Conservation (phyloP, 2,888 invertebrate genomes). For the Ichneumoninae sp. region DNA sequence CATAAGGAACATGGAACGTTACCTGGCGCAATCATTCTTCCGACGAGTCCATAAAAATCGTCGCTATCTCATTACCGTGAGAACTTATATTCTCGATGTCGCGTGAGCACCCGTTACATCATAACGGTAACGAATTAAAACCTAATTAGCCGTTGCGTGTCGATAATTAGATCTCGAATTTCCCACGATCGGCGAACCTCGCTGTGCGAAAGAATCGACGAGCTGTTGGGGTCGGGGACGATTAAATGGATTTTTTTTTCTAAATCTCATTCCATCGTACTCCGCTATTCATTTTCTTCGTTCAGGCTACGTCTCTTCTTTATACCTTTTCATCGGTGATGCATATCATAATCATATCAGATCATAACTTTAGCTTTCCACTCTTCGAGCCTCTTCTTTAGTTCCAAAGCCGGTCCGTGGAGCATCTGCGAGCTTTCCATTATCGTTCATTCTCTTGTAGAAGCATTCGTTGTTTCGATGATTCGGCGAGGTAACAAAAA, state of each 20-base stretch:
- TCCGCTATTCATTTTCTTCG: neutral
- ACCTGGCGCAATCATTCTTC: constrained; percentile 15
- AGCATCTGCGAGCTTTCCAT: neutral
- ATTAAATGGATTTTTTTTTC: constrained; percentile 8
- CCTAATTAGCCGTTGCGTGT: neutral
- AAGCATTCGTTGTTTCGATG: neutral
- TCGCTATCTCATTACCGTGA: neutral
- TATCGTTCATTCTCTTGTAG: neutral
- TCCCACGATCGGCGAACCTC: neutral
- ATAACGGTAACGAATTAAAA: neutral
- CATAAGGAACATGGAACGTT: constrained; percentile 25
- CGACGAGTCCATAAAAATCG: neutral
- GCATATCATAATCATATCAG: constrained; percentile 30
- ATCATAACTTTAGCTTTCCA: neutral
- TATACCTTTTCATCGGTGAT: constrained; percentile 3
- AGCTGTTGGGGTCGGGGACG: neutral
- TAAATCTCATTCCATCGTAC: neutral
- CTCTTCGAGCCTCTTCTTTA: neutral
- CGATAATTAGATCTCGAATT: neutral
- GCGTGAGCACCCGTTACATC: neutral
- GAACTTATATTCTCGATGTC: neutral
- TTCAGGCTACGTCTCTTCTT: neutral
- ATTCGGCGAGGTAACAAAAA: constrained; percentile 16
- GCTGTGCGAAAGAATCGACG: neutral
- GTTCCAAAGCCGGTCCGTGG: neutral